A percentile compares a stretch with the other conserved stretches of the same genome.
These are phyloP conservation scores for Steinernema hermaphroditum DNA, from an alignment of 2,888 invertebrate species.

Conservation along the genomic window DNA sequence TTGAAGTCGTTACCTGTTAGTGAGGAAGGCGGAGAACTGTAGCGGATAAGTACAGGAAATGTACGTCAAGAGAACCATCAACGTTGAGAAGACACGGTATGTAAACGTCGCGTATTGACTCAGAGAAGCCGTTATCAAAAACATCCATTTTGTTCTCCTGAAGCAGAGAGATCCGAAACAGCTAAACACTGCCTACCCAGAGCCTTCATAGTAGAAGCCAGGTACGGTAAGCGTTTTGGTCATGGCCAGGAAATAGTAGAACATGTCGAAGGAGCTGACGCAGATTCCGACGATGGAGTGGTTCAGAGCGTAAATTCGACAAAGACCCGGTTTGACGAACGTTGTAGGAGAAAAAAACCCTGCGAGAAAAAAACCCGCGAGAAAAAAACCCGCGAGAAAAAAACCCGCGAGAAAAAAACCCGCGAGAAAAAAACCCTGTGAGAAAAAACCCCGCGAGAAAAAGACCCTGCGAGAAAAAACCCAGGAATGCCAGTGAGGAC, in stretches of 20 bases:
- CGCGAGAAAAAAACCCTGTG: too few species aligned
- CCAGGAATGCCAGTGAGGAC: too few species aligned
- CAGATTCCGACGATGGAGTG: not conserved
- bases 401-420: too few species aligned
- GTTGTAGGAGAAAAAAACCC: too few species aligned
- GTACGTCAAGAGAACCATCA: conserved; percentile 10
- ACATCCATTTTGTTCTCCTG: not conserved
- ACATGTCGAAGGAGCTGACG: not conserved
- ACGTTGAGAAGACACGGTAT: not conserved
- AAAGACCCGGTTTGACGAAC: conserved; percentile 1
- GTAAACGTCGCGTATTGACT: not conserved
- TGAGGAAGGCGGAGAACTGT: not conserved
- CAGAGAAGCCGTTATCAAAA: not conserved
- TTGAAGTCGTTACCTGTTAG: not conserved
- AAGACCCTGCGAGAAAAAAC: too few species aligned
- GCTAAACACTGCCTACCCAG: not conserved
- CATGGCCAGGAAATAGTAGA: not conserved
- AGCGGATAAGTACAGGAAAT: conserved; percentile 1
- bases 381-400: too few species aligned
- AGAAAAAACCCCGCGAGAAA: too few species aligned
- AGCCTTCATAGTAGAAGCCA: not conserved
- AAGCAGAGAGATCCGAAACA: too few species aligned
- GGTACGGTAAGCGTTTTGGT: not conserved
- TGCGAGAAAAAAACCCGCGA: too few species aligned
- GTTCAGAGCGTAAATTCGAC: not conserved